Evolutionary conservation across 2,888 invertebrate genomes (phyloP), one percentile per base, ranked within the genome.

Genomic region (Mylabris sibirica): DNA sequence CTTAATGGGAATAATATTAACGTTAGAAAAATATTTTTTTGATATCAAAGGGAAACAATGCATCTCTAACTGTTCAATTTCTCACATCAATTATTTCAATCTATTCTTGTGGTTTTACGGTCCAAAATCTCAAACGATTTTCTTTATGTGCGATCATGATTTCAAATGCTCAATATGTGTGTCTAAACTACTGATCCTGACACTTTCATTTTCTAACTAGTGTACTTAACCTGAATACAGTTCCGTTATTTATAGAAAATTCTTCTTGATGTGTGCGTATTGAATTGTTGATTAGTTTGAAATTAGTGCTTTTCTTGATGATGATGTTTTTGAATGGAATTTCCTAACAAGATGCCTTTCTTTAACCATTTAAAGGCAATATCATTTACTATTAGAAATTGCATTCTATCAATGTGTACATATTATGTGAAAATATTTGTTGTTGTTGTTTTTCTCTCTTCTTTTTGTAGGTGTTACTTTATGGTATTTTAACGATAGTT

Each of bases 381-480:
- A 20, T 38, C n/a, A 3, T 1, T 41, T 34, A 8, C 8, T 8
- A 24, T 61, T 61, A 41, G 35, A 61, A 61, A 61, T 24, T 57
- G 57, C 57, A 57, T 57, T 57, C 57, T 57, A 57, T 5, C 57
- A 6, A 24, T 12, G 6, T 57, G 57, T 57, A 24, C 24, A 22
- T 9, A 17, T 20, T 6, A 4, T 3, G 60, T 60, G 35, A 60
- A 60, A 60, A 24, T 20, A 20, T 8, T 57, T 57, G 57, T 49
- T 49, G 17, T 49, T 62, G n/a, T 34, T 44, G 44, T n/a, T 59
- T 44, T 30, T 60, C 20, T 17, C 8, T 64, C 41, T 17, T 74
- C 61, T 86, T 84, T 83, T 89, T 89, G 72, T 87, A 89, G 89
- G 87, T 87, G 82, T 83, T 88, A 84, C 84, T 88, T 79, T 84